phyloP scores from a whole-genome alignment of 2,888 invertebrate species.

The Andrena minutula region DNA sequence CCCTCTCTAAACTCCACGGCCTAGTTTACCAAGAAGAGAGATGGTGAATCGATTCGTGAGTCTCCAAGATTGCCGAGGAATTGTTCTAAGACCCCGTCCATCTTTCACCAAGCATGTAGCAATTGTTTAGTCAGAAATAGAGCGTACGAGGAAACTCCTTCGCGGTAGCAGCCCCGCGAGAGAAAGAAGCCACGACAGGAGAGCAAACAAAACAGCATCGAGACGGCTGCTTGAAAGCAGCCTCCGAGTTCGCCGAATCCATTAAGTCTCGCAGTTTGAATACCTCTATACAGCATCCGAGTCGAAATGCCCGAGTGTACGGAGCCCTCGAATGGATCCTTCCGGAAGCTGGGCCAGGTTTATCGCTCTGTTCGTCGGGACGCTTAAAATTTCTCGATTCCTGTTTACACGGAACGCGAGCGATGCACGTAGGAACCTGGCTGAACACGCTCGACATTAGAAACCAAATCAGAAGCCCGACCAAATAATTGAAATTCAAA shows the following conservation, averaged over 20 bases:
- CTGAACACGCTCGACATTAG: background rate
- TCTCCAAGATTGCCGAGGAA: background rate
- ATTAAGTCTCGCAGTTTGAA: slow-evolving; percentile 60
- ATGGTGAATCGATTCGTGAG: background rate
- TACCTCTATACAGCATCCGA: slow-evolving; percentile 45
- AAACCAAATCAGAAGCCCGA: no score
- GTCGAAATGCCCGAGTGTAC: slow-evolving; percentile 39
- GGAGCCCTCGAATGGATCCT: slow-evolving; percentile 40
- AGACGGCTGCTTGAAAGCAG: slow-evolving; percentile 40
- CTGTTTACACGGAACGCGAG: slow-evolving; percentile 20
- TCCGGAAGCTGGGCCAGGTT: slow-evolving; percentile 45
- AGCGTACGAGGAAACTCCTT: slow-evolving; percentile 11
- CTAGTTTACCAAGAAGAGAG: background rate
- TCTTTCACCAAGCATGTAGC: background rate
- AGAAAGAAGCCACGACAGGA: slow-evolving; percentile 23
- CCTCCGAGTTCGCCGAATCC: slow-evolving; percentile 63
- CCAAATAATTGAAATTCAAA: no score
- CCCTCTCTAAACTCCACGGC: no score
- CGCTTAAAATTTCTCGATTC: slow-evolving; percentile 21
- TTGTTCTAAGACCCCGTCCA: background rate
- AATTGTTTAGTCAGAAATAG: slow-evolving; percentile 18
- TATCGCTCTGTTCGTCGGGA: slow-evolving; percentile 19
- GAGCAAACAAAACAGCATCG: slow-evolving; percentile 50
- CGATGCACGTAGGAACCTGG: background rate
- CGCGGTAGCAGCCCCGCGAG: background rate